phyloP scores from a whole-genome alignment of 2,797 vertebrate genomes.

The Tragopan temminckii region DNA sequence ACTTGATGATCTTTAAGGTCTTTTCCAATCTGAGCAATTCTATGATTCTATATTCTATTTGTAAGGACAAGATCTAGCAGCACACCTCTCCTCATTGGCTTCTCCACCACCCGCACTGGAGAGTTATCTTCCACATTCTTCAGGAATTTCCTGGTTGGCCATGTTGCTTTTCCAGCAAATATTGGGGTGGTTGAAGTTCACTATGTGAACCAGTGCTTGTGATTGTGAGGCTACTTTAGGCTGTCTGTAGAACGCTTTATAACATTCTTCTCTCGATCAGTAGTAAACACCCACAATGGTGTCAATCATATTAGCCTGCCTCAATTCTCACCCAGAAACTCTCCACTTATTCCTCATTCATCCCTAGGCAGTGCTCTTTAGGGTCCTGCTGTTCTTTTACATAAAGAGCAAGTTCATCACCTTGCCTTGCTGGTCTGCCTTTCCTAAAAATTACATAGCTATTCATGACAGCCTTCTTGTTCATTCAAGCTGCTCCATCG shows the following conservation, averaged over 20 bases:
- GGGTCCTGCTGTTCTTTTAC: not conserved
- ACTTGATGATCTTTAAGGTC: too few relatives aligned
- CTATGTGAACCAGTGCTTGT: not conserved
- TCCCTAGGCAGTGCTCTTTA: too few relatives aligned
- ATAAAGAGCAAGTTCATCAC: not conserved
- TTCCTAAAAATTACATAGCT: not conserved
- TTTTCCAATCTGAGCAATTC: too few relatives aligned
- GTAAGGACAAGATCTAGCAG: too few relatives aligned
- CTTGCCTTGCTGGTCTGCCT: not conserved
- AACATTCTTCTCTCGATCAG: not conserved
- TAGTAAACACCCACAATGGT: not conserved
- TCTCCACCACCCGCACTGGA: not conserved
- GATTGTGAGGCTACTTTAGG: not conserved
- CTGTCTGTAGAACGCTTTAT: not conserved
- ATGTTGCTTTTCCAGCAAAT: not conserved
- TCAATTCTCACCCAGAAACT: not conserved
- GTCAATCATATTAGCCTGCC: not conserved
- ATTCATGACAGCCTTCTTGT: not conserved
- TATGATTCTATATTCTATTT: too few relatives aligned
- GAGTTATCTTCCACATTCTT: not conserved
- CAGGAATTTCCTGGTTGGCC: not conserved
- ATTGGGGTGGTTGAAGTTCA: not conserved
- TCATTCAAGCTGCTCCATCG: not conserved
- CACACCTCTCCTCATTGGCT: not conserved
- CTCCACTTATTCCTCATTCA: not conserved